A percentile compares a stretch with the other conserved stretches of the same genome.
phyloP scores from a whole-genome alignment of 2,797 vertebrate genomes.

The Poecile montanus region DNA sequence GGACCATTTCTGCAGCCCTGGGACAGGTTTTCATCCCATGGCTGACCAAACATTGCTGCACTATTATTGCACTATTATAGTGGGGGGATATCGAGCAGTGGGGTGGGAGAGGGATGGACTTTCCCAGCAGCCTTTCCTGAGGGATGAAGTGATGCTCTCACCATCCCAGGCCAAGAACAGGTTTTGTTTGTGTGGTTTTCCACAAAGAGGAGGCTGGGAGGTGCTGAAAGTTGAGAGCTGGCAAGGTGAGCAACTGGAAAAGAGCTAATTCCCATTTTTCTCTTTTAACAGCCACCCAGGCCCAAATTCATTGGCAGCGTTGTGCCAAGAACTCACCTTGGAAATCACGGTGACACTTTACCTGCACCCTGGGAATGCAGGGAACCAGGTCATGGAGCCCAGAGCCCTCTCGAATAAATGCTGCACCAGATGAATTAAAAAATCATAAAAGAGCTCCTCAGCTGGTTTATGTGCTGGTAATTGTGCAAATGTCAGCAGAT shows the following conservation, averaged over 20 bases:
- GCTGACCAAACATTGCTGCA: constrained; percentile 19
- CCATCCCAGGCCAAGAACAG: background rate
- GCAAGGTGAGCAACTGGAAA: background rate
- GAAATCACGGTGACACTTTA: background rate
- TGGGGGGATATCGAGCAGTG: background rate
- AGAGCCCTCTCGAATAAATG: background rate
- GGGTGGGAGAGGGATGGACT: background rate
- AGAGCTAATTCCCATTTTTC: background rate
- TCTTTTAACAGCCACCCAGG: background rate
- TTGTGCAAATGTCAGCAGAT: background rate
- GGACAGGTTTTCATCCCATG: background rate
- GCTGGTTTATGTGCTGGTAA: background rate
- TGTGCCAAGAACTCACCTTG: background rate
- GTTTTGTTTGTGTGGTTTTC: rapidly evolving
- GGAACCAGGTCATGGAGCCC: rapidly evolving
- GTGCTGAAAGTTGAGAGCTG: background rate
- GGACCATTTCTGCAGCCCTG: background rate
- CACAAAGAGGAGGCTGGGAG: background rate
- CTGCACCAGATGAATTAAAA: background rate
- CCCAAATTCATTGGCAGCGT: background rate
- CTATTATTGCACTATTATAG: no score
- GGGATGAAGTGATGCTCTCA: background rate
- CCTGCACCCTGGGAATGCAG: background rate
- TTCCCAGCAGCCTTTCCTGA: background rate
- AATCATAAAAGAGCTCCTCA: background rate